Evolutionary conservation across 2,888 invertebrate genomes (phyloP), one percentile per base, ranked within the genome.

Genomic region (Dione vanillae): DNA sequence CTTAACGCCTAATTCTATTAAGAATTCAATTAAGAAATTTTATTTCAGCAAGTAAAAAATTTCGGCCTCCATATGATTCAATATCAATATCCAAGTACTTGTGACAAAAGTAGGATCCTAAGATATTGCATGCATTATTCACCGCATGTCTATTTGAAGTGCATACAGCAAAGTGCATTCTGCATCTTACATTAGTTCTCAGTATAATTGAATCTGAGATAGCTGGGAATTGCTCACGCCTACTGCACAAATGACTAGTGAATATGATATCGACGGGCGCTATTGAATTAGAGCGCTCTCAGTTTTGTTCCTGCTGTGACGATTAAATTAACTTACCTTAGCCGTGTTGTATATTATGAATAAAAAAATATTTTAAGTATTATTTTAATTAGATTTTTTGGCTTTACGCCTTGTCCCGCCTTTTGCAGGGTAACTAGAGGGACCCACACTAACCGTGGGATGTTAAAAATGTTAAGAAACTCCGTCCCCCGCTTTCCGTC

Each of bases 141-240:
- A 19, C 35, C n/a, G 16, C 19, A 49, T 9, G 16, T 47, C 45
- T 14, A 37, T 49, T 35, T 27, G 20, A 45, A 10, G 14, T 19
- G 3, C 9, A 37, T 37, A 37, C 12, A 49, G 37, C 12, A 49
- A 47, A 49, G 64, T 47, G 47, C 49, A 49, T 49, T 49, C 62
- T 68, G 61, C 52, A 62, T 65, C 68, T 68, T 51, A 52, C 61
- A 62, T 68, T 62, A 68, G 68, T 27, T 9, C 52, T n/a, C n/a
- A n/a, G 35, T 67, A 54, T 67, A 68, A 68, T 68, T 68, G 68
- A 68, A 68, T 68, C 67, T 40, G 37, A 20, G 61, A 61, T 62
- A 49, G 62, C 52, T 35, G 62, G 52, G 62, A 62, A 62, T 40
- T 52, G 52, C 62, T 54, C 62, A 62, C 62, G 52, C 52, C 49